These are phyloP conservation scores for Phylloscopus trochilus DNA, from an alignment of 2,113 vertebrate species.

Conservation along the genomic window DNA sequence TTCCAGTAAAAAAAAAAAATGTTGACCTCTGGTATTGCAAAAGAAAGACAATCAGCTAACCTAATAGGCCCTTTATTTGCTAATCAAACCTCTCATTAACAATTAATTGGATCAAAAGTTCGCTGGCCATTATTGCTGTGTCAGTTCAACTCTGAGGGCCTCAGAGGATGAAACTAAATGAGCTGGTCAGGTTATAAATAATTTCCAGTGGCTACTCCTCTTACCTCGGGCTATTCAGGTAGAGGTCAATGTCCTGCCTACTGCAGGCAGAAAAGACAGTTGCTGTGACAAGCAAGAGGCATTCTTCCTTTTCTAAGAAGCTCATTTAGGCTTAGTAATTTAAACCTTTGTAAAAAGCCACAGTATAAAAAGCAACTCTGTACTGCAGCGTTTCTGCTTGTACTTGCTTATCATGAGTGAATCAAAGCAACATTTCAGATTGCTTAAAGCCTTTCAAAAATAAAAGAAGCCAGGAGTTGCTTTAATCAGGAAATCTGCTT, in stretches of 20 bases:
- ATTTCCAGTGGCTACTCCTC: constrained; percentile 80
- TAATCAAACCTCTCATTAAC: constrained; percentile 87
- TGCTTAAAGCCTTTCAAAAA: constrained; percentile 53
- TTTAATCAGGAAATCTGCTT: constrained; percentile 53
- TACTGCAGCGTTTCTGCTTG: background rate
- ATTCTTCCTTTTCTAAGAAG: constrained; percentile 50
- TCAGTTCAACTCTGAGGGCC: constrained; percentile 74
- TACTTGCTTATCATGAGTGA: constrained; percentile 54
- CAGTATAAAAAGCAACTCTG: background rate
- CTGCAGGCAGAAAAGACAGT: constrained; percentile 15
- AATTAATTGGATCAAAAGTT: constrained; percentile 89
- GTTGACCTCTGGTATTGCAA: constrained; percentile 69
- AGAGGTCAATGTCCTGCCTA: constrained; percentile 75
- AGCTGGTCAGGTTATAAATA: constrained; percentile 82
- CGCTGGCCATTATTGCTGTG: constrained; percentile 80
- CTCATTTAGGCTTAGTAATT: constrained; percentile 64
- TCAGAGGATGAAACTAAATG: constrained; percentile 76
- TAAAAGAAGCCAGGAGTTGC: constrained; percentile 32
- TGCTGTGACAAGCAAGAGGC: constrained; percentile 46
- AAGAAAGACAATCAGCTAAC: constrained; percentile 79
- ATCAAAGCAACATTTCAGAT: constrained; percentile 57
- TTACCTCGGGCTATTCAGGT: constrained; percentile 73
- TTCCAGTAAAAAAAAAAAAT: constrained; percentile 29
- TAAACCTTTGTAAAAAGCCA: constrained; percentile 53
- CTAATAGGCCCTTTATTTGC: constrained; percentile 80